Conservation (phyloP, 2,113 vertebrate genomes). For the Gallinago undulata region DNA sequence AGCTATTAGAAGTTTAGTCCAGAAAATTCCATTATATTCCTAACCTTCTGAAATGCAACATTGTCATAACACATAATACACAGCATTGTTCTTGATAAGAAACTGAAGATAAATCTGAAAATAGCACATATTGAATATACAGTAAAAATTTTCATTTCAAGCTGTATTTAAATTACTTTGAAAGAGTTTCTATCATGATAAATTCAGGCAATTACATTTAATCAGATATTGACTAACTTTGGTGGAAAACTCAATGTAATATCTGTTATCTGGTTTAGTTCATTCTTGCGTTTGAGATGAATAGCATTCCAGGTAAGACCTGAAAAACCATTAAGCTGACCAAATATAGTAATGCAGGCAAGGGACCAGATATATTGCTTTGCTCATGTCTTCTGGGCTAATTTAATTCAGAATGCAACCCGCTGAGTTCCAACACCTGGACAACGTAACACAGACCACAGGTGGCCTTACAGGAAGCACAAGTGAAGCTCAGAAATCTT, state of each 20-base stretch:
- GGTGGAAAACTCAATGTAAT: not conserved
- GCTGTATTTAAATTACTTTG: conserved; percentile 46
- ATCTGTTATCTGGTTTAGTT: conserved; percentile 22
- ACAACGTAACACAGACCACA: not conserved
- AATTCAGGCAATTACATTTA: conserved; percentile 60
- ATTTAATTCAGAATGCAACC: not conserved
- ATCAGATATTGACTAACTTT: conserved; percentile 50
- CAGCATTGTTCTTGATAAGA: conserved; percentile 28
- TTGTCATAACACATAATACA: conserved; percentile 52
- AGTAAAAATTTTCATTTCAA: conserved; percentile 21
- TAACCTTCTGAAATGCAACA: conserved; percentile 50
- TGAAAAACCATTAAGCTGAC: not conserved
- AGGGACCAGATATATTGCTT: not conserved
- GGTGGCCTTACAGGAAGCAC: fast-evolving
- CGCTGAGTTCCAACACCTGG: not conserved
- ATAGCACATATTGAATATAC: conserved; percentile 21
- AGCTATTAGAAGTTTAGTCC: conserved; percentile 35
- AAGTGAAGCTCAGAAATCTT: not conserved
- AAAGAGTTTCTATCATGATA: conserved; percentile 54
- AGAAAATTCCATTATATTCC: conserved; percentile 49
- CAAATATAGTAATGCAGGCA: not conserved
- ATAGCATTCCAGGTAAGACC: not conserved
- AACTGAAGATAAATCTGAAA: conserved; percentile 55
- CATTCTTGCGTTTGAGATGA: not conserved
- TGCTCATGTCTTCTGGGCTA: not conserved